These are phyloP conservation scores for Asteroscopus sphinx DNA, from an alignment of 2,888 invertebrate species.

Conservation along the genomic window DNA sequence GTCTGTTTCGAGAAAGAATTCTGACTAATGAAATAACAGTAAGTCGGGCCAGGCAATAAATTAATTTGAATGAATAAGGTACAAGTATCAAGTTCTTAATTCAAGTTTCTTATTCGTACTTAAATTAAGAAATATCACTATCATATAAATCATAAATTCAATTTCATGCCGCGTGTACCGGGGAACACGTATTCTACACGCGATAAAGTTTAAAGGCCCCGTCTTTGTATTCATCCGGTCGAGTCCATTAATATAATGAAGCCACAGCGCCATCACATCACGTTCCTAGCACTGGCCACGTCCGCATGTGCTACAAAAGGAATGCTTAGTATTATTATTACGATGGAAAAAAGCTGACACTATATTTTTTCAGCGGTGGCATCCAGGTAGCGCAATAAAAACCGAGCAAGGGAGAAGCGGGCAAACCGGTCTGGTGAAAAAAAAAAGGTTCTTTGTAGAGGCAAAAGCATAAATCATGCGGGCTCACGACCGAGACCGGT, in stretches of 20 bases:
- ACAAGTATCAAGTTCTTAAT: constrained; percentile 10
- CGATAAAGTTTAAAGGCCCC: constrained; percentile 83
- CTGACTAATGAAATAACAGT: constrained; percentile 9
- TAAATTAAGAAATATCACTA: constrained; percentile 59
- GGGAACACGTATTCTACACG: constrained; percentile 76
- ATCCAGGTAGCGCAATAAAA: constrained; percentile 87
- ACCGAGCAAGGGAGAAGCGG: constrained; percentile 71
- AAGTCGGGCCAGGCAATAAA: constrained; percentile 12
- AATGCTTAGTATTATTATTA: constrained; percentile 88
- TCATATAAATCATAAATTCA: constrained; percentile 69
- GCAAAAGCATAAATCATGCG: constrained; percentile 86
- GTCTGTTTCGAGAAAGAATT: constrained; percentile 21
- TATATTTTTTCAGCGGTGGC: constrained; percentile 79
- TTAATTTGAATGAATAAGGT: constrained; percentile 18
- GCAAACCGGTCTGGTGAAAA: constrained; percentile 79
- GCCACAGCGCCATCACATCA: constrained; percentile 84
- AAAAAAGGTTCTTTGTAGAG: constrained; percentile 80
- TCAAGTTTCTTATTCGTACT: constrained; percentile 30
- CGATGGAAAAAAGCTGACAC: constrained; percentile 81
- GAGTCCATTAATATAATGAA: constrained; percentile 88
- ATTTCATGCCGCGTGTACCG: constrained; percentile 75
- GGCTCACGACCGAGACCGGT: constrained; percentile 84
- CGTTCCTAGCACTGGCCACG: constrained; percentile 81
- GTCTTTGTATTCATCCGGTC: constrained; percentile 87
- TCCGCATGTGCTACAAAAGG: constrained; percentile 87